Evolutionary conservation across 2,888 invertebrate genomes (phyloP), one percentile per base, ranked within the genome.

Genomic region (Polydrusus tereticollis): DNA sequence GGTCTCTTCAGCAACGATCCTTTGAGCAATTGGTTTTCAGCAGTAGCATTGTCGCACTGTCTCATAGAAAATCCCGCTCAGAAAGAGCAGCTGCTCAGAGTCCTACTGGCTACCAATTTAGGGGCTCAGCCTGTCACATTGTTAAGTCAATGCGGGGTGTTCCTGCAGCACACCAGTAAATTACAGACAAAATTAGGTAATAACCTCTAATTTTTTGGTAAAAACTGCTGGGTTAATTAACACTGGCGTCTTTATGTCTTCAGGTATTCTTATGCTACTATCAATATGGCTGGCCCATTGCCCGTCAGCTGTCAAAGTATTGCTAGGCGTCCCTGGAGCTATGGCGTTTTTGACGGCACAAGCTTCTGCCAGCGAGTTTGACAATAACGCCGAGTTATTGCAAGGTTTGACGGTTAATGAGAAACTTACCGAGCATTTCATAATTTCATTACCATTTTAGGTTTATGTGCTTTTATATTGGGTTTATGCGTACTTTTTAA

Each of bases 11-110:
- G 95, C 60, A 87, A 90, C 0, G 98, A 98, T 83, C 88, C 94
- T 0, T 87, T 97, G 21, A 95, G 96, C 26, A 97, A 95, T 85
- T 99, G 99, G 99, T 96, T 98, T 86, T 94, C 97, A 0, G 90
- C 97, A 0, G 94, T 97, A 0, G 95, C 97, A 0, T 86, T 99
- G 21, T 93, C 95, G 83, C 97, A 99, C 82, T 92, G 94, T 0
- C 87, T 99, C 18, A 91, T 95, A 5, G 96, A 97, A 73, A 97
- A 96, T 83, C 89, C 90, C 0, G 88, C 88, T 0, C 93, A 94
- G 81, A 97, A 97, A 83, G 97, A 98, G 82, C 95, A 97, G 83
- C 85, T 99, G 55, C 85, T 99, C 18, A 88, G 97, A 68, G 99
- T 99, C 3, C 89, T 98, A 74, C 87, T 99, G 69, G 96, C 98